Evolutionary conservation across 2,797 vertebrate genomes (phyloP).

Genomic region (Oreortyx pictus): DNA sequence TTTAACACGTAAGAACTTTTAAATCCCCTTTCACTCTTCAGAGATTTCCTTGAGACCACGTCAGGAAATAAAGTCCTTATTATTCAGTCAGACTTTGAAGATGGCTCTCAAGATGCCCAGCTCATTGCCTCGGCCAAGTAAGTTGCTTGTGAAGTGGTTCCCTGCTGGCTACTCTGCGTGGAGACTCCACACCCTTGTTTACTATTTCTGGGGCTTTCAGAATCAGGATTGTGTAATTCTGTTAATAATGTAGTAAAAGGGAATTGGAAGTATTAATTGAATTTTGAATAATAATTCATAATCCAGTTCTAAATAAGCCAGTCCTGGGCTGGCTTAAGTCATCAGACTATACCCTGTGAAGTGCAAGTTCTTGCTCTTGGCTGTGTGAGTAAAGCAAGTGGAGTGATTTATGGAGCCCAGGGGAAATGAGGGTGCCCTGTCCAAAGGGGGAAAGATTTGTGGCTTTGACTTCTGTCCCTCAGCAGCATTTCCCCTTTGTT

Average conservation of each 20-base stretch:
- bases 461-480: neutral
- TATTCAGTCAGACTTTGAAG: constrained; percentile 92
- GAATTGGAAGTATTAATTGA: neutral
- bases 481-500: neutral
- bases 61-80: constrained; percentile 86
- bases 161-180: neutral
- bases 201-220: neutral
- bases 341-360: neutral
- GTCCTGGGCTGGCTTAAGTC: neutral
- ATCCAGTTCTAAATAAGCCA: neutral
- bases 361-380: neutral
- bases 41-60: constrained; percentile 79
- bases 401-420: accelerated
- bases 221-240: neutral
- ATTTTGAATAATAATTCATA: neutral
- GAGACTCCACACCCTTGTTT: neutral
- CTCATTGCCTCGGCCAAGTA: constrained; percentile 94
- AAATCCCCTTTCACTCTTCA: constrained; percentile 67
- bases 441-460: neutral
- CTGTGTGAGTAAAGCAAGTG: neutral
- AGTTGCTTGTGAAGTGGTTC: constrained; percentile 35
- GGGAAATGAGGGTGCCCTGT: neutral
- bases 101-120: constrained; percentile 85
- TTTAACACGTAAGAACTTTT: neutral
- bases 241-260: neutral